A percentile compares a stretch with the other conserved stretches of the same genome.
Evolutionary conservation across 2,113 vertebrate species (phyloP).

Genomic region (Psophia crepitans): DNA sequence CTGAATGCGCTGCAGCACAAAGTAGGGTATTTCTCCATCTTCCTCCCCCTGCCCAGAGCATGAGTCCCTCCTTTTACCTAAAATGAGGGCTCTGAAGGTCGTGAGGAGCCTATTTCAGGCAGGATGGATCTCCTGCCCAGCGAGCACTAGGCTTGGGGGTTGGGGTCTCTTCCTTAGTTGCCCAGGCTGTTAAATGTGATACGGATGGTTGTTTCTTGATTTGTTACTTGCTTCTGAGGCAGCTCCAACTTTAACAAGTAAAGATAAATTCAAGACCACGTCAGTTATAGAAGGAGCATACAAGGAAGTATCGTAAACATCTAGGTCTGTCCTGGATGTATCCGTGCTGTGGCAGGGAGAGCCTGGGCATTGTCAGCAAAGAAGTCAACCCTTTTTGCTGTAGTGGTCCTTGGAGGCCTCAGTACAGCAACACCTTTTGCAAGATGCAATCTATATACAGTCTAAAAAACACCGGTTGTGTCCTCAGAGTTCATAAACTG

Average conservation of each 20-base stretch:
- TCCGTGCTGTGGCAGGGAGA: not conserved
- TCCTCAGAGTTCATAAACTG: not conserved
- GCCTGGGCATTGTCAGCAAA: not conserved
- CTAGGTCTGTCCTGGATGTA: not conserved
- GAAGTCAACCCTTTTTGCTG: not conserved
- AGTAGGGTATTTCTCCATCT: conserved; percentile 54
- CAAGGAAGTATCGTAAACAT: not conserved
- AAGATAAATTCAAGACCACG: not conserved
- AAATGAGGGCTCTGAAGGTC: not conserved
- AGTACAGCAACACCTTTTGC: not conserved
- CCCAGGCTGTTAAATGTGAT: not conserved
- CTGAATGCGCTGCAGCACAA: conserved; percentile 75
- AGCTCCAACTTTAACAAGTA: not conserved
- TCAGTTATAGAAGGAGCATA: not conserved
- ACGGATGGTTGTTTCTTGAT: not conserved
- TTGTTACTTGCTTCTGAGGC: not conserved
- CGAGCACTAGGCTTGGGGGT: not conserved
- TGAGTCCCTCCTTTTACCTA: not conserved
- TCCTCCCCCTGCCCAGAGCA: not conserved
- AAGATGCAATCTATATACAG: too few species aligned
- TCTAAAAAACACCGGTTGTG: not conserved
- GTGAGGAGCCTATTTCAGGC: not conserved
- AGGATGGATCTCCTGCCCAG: not conserved
- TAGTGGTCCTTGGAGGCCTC: not conserved
- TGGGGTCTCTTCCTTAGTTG: not conserved